Evolutionary conservation across 2,797 vertebrate genomes (phyloP).

Genomic region (Trichosurus vulpecula): DNA sequence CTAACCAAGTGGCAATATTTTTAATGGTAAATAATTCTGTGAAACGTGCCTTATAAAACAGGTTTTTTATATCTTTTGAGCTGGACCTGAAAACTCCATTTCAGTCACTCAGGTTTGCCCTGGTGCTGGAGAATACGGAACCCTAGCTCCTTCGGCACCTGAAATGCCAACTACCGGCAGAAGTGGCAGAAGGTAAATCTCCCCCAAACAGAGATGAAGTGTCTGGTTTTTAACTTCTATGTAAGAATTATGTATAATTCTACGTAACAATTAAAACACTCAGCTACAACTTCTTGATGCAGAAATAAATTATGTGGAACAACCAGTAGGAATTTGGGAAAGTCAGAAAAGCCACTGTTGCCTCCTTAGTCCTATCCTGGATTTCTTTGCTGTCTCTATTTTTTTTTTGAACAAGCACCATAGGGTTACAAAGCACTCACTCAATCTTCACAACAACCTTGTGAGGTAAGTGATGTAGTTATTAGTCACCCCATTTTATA

Average conservation of each 20-base stretch:
- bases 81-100: background rate
- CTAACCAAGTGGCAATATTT: background rate
- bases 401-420: background rate
- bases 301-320: slow-evolving; percentile 25
- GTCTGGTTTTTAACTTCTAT: background rate
- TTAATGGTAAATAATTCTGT: background rate
- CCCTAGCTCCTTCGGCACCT: background rate
- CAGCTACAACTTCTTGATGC: background rate
- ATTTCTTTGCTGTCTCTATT: background rate
- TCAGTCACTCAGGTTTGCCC: background rate
- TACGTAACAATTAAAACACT: background rate
- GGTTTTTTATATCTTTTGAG: background rate
- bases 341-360: slow-evolving; percentile 28
- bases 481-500: background rate
- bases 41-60: background rate
- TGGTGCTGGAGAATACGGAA: background rate
- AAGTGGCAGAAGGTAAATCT: background rate
- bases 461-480: background rate
- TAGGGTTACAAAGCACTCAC: background rate
- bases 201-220: background rate
- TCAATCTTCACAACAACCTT: background rate
- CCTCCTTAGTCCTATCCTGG: background rate
- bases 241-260: slow-evolving; percentile 30
- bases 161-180: background rate
- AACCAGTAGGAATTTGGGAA: slow-evolving; percentile 33